Conservation (phyloP, 1,140 invertebrate species). For the Rhopalosiphum maidis region DNA sequence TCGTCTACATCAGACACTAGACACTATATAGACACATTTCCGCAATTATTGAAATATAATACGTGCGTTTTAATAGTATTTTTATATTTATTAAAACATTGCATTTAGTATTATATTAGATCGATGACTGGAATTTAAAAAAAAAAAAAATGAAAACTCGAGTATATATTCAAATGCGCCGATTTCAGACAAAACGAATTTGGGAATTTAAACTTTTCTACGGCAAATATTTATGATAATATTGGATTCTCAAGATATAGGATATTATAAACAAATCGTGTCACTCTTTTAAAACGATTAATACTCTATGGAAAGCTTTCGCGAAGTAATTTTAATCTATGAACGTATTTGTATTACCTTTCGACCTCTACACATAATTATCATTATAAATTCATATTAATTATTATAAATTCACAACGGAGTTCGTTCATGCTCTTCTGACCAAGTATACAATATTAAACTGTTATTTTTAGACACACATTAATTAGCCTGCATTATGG, state of each 20-base stretch:
- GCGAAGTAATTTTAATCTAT: slow-evolving; percentile 22
- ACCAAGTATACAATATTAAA: slow-evolving; percentile 20
- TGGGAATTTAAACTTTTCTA: not conserved
- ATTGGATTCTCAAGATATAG: not conserved
- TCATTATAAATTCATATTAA: slow-evolving; percentile 13
- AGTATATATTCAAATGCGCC: not conserved
- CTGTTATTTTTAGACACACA: not conserved
- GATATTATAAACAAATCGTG: slow-evolving; percentile 1
- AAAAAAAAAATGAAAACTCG: not conserved
- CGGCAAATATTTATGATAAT: not conserved
- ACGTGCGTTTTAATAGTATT: not conserved
- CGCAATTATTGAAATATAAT: not conserved
- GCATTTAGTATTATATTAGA: not conserved
- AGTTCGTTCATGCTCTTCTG: not conserved
- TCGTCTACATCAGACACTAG: not conserved
- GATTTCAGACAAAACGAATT: not conserved
- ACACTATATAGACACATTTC: not conserved
- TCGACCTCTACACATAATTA: slow-evolving; percentile 3
- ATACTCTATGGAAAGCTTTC: not conserved
- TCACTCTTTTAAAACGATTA: not conserved
- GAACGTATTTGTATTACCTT: not conserved
- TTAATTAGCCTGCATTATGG: not conserved
- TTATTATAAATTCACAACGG: not conserved
- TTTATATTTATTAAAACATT: not conserved
- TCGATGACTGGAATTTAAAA: not conserved